Evolutionary conservation across 1,140 invertebrate species (phyloP).

Genomic region (Drosophila burlai): DNA sequence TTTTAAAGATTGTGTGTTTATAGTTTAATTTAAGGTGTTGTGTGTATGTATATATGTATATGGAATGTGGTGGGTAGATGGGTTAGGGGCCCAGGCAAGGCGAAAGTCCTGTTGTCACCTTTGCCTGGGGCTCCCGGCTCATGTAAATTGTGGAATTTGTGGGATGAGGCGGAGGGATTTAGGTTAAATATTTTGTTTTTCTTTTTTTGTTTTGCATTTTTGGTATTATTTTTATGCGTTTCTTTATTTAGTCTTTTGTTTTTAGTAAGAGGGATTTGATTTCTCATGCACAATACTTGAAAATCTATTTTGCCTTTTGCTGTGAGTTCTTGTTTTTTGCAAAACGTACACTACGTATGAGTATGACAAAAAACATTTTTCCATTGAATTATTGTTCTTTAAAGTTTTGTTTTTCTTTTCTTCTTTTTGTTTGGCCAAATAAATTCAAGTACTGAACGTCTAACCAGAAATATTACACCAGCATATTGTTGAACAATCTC

Average conservation of each 20-base stretch:
- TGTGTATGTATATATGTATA: conserved; percentile 38
- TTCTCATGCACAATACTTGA: conserved; percentile 85
- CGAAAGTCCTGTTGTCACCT: conserved; percentile 14
- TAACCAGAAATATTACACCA: conserved; percentile 85
- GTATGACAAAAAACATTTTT: conserved; percentile 60
- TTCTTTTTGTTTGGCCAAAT: conserved; percentile 68
- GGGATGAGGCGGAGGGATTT: conserved; percentile 37
- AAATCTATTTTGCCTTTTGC: conserved; percentile 84
- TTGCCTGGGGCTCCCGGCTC: conserved; percentile 21
- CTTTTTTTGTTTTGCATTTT: conserved; percentile 44
- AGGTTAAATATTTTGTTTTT: conserved; percentile 18
- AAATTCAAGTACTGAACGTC: conserved; percentile 85
- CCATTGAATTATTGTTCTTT: conserved; percentile 40
- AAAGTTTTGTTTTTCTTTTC: neutral
- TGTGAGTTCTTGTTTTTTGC: conserved; percentile 55
- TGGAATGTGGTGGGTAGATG: conserved; percentile 27
- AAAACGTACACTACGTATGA: conserved; percentile 55
- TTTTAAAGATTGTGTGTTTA: conserved; percentile 36
- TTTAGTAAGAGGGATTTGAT: conserved; percentile 83
- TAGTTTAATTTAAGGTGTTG: conserved; percentile 37
- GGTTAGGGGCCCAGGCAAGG: conserved; percentile 25
- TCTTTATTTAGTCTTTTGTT: conserved; percentile 74
- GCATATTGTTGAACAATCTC: conserved; percentile 84
- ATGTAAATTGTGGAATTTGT: conserved; percentile 9
- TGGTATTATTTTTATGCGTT: conserved; percentile 68